Evolutionary conservation across 2,113 vertebrate species (phyloP).

Genomic region (Petrocephalus microphthalmus): DNA sequence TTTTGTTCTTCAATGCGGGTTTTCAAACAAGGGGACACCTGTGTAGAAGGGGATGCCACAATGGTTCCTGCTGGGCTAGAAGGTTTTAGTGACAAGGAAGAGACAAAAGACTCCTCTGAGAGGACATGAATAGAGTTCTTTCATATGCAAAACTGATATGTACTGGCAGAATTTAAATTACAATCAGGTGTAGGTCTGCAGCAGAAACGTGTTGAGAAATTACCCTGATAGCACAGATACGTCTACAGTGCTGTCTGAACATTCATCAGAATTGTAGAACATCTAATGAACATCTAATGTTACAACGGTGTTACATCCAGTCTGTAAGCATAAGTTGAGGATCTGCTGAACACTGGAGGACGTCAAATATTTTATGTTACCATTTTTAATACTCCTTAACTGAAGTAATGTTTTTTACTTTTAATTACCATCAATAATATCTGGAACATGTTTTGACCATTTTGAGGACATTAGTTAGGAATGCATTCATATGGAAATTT

Average conservation of each 20-base stretch:
- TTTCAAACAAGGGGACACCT: slow-evolving; percentile 7
- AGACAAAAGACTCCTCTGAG: slow-evolving; percentile 10
- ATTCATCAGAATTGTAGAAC: not conserved
- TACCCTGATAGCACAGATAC: not conserved
- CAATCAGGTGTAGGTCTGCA: not conserved
- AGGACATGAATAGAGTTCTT: not conserved
- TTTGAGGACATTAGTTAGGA: not conserved
- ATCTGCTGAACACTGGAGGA: not conserved
- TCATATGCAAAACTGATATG: not conserved
- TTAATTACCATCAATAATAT: not conserved
- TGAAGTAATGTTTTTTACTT: not conserved
- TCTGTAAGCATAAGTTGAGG: not conserved
- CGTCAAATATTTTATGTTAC: not conserved
- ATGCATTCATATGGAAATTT: not conserved
- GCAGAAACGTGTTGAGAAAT: not conserved
- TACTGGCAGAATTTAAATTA: slow-evolving; percentile 1
- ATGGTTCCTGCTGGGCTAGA: not conserved
- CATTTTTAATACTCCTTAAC: not conserved
- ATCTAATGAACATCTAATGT: not conserved
- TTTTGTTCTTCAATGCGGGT: not conserved
- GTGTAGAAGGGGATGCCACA: not conserved
- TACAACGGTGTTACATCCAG: not conserved
- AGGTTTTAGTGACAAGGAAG: not conserved
- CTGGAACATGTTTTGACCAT: not conserved
- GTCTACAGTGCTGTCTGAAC: not conserved